Evolutionary conservation across 2,113 vertebrate genomes (phyloP).

Genomic region (Suricata suricatta): DNA sequence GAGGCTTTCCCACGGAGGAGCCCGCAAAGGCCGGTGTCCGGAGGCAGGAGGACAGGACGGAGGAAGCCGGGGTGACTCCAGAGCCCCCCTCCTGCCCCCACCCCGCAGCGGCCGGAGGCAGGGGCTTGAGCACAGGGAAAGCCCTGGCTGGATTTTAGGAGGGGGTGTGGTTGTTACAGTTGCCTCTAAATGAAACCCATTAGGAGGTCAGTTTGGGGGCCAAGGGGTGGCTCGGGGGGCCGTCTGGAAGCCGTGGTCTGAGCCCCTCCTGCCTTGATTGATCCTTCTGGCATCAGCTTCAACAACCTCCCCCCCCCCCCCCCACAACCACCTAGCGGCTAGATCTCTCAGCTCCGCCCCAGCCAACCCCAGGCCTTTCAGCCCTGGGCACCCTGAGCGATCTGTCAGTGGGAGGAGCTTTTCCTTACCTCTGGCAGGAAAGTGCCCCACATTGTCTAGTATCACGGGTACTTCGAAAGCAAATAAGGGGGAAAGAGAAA

Average conservation of each 20-base stretch:
- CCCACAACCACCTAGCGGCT: too few species aligned
- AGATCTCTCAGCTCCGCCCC: too few species aligned
- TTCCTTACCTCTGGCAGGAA: not conserved
- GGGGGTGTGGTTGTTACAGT: not conserved
- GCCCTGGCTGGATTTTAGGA: not conserved
- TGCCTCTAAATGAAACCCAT: not conserved
- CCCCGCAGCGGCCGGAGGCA: rapidly evolving
- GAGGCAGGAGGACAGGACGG: not conserved
- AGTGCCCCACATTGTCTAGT: not conserved
- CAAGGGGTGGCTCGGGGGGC: not conserved
- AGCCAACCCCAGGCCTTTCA: not conserved
- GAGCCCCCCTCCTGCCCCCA: too few species aligned
- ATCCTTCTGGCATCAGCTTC: not conserved
- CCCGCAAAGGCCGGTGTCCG: not conserved
- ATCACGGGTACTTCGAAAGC: not conserved
- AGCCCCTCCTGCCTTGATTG: not conserved
- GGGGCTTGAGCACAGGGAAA: not conserved
- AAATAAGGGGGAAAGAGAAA: not conserved
- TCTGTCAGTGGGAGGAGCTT: too few species aligned
- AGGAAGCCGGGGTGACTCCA: too few species aligned
- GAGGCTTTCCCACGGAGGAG: not conserved
- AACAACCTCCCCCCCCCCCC: not conserved
- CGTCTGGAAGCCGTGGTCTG: not conserved
- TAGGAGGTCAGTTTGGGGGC: not conserved
- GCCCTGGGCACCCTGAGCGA: not conserved